These are phyloP conservation scores for Prolemur simus DNA, from an alignment of 2,113 vertebrate genomes.

Conservation along the genomic window DNA sequence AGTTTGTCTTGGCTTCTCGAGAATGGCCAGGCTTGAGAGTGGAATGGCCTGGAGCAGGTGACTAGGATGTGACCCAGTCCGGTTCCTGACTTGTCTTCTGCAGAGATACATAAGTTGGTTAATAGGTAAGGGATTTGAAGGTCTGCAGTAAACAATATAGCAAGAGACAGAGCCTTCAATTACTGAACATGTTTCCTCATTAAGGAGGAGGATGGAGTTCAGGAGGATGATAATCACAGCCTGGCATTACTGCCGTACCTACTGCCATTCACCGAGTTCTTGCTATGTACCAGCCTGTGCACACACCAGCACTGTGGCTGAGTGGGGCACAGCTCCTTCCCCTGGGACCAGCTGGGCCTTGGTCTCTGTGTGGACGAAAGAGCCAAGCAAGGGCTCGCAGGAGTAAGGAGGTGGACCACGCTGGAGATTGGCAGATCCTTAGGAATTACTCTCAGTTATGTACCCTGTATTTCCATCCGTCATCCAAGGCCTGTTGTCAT, in stretches of 20 bases:
- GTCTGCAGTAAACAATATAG: background rate
- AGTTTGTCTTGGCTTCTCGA: background rate
- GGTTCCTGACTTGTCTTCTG: background rate
- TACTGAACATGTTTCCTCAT: background rate
- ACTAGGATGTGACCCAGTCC: background rate
- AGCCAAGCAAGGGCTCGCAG: background rate
- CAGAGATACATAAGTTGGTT: background rate
- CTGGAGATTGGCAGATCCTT: background rate
- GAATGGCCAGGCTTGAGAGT: background rate
- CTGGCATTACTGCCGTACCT: background rate
- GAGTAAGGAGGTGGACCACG: accelerated
- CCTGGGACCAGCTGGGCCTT: background rate
- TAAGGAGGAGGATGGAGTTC: background rate
- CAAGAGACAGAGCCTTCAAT: background rate
- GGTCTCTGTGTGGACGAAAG: background rate
- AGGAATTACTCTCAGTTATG: no score
- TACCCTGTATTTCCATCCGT: background rate
- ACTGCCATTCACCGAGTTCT: background rate
- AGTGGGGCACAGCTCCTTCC: background rate
- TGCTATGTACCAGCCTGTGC: background rate
- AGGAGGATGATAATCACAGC: background rate
- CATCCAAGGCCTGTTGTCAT: background rate
- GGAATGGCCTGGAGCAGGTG: background rate
- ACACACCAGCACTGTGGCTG: background rate
- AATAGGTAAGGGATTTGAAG: background rate